Base-by-base conservation (phyloP, 2,888 invertebrate species). In the Cheilosia vernalis region DNA sequence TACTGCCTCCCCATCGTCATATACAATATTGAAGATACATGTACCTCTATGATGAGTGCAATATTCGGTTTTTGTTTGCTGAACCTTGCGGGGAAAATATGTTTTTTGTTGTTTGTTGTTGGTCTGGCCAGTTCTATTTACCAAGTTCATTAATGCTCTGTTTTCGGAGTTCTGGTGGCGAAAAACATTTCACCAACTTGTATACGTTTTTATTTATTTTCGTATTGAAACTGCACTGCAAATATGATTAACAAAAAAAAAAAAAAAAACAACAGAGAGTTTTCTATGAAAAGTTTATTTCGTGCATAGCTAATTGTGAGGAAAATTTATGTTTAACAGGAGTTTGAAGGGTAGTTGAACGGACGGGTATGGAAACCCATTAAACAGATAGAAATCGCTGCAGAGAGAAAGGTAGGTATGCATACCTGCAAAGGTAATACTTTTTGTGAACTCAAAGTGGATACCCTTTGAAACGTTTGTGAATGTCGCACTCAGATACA, bases 151-250 rank as follows among this genome's bases (percentile, higher is more conserved):
- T 63, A 55, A 73, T 56, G 33, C 21, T 21, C 55, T 33, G 27
- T 15, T 64, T 56, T 64, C 47, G 63, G 55, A 55, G 56, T 64
- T 73, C 47, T 55, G 42, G 73, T 63, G 63, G 63, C 44, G 7
- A 44, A 55, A 33, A 63, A 44, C 73, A 17, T 63, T 73, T 53
- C 73, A 73, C 27, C 55, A 37, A n/a, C 13, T 42, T 24, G 21
- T 9, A 10, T 21, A 49, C 19, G 9, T 51, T 6, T 40, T 21
- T 37, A 37, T 51, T 51, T 51, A 49, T 64, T 24, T 64, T 15
- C 17, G 3, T 21, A 40, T 64, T 64, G 15, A 64, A 64, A 66
- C 53, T 51, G 24, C 40, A 24, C 13, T 27, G 66, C 33, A 27
- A 66, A 66, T 66, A 53, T 13, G 40, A 42, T 42, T 42, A 53